Percentiles rank a stretch among this genome's conserved stretches.
Evolutionary conservation across 2,797 vertebrate species (phyloP).

Genomic region (Hoplostethus mediterraneus): DNA sequence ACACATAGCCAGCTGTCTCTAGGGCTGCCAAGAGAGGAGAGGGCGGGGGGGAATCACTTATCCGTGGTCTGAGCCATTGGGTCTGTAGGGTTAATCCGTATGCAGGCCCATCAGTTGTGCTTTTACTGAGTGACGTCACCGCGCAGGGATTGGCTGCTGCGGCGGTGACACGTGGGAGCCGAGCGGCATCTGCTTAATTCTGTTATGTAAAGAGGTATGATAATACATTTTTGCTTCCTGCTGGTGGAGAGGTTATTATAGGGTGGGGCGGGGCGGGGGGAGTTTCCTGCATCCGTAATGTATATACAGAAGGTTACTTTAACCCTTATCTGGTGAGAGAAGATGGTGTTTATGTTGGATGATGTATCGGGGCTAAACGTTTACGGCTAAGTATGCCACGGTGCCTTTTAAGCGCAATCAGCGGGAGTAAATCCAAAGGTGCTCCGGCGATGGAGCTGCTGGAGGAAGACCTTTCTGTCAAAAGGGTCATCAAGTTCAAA

Average conservation of each 20-base stretch:
- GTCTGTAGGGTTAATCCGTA: conserved; percentile 85
- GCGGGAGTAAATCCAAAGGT: conserved; percentile 19
- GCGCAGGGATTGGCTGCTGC: conserved; percentile 72
- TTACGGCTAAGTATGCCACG: background rate
- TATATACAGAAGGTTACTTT: conserved; percentile 32
- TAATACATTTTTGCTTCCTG: conserved; percentile 75
- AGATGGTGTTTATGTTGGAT: conserved; percentile 21
- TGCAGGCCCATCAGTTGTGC: conserved; percentile 82
- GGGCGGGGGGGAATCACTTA: conserved; percentile 76
- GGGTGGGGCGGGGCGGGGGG: conserved; percentile 11
- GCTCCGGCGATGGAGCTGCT: conserved; percentile 6
- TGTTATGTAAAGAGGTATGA: conserved; percentile 84
- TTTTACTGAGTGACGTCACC: conserved; percentile 85
- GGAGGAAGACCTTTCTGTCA: background rate
- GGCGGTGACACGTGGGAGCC: conserved; percentile 58
- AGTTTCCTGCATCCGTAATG: conserved; percentile 48
- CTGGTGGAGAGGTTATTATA: conserved; percentile 61
- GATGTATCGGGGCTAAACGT: conserved; percentile 21
- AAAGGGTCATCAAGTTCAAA: conserved; percentile 20
- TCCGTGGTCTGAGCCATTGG: conserved; percentile 81
- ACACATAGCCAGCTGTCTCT: conserved; percentile 84
- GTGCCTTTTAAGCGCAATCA: conserved; percentile 12
- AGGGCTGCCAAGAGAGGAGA: conserved; percentile 50
- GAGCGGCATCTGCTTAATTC: conserved; percentile 79
- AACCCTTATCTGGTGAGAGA: conserved; percentile 21